Evolutionary conservation across 1,140 invertebrate species (phyloP).

Genomic region (Drosophila lini): DNA sequence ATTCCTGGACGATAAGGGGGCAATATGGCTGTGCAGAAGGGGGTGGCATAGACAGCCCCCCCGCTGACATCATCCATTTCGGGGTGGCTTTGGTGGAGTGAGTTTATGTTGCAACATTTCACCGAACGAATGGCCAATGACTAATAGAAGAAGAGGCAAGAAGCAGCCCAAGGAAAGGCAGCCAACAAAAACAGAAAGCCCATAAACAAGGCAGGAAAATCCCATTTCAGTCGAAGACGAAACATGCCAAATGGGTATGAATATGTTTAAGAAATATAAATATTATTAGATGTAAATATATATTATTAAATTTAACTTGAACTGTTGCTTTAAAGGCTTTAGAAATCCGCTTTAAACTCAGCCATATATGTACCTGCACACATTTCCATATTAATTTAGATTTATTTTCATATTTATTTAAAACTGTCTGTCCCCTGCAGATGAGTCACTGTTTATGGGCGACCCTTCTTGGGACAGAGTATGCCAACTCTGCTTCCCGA

Average conservation of each 20-base stretch:
- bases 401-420: conserved; percentile 14
- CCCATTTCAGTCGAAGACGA: conserved; percentile 5
- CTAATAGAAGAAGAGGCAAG: conserved; percentile 51
- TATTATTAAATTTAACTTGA: too few species aligned
- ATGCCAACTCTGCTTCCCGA: conserved; percentile 21
- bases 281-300: too few species aligned
- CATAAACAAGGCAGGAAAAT: conserved; percentile 12
- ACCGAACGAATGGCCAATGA: conserved; percentile 55
- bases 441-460: conserved; percentile 15
- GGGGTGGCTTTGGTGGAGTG: conserved; percentile 16
- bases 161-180: conserved; percentile 1
- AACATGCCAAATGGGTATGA: not conserved
- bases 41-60: conserved; percentile 10
- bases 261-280: not conserved
- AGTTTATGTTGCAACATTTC: conserved; percentile 66
- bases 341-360: not conserved
- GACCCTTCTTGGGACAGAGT: conserved; percentile 27
- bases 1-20: conserved; percentile 4
- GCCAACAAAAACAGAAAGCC: conserved; percentile 18
- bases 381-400: conserved; percentile 10
- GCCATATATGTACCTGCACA: not conserved
- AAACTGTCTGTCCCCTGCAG: not conserved
- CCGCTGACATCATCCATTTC: conserved; percentile 53
- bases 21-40: not conserved
- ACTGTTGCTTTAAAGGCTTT: not conserved